phyloP scores from a whole-genome alignment of 2,888 invertebrate genomes.

The Aphelenchoides bicaudatus region DNA sequence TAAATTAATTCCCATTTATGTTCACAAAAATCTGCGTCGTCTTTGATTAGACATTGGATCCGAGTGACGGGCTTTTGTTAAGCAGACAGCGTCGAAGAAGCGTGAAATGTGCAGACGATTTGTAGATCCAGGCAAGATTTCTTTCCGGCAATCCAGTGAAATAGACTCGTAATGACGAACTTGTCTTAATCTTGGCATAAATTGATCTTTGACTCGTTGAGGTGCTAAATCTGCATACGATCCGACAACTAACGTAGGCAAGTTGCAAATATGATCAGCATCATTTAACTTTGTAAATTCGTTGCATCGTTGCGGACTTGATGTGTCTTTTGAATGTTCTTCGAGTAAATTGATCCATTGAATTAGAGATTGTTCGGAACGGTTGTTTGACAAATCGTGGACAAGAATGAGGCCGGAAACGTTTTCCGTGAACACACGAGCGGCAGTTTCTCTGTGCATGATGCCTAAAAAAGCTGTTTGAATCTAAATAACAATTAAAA shows the following conservation, averaged over 20 bases:
- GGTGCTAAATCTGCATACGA: slow-evolving; percentile 35
- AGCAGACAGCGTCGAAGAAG: slow-evolving; percentile 34
- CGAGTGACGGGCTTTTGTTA: neutral
- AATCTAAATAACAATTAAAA: neutral
- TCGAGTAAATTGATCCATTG: slow-evolving; percentile 37
- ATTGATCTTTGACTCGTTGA: slow-evolving; percentile 34
- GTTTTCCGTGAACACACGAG: slow-evolving; percentile 86
- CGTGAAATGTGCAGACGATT: slow-evolving; percentile 83
- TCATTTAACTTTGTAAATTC: slow-evolving; percentile 22
- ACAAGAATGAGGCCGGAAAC: slow-evolving; percentile 88
- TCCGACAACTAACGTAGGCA: slow-evolving; percentile 24
- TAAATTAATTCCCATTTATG: too few species aligned
- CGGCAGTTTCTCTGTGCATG: slow-evolving; percentile 79
- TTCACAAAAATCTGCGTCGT: slow-evolving; percentile 7
- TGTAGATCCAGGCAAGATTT: slow-evolving; percentile 74
- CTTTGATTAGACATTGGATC: slow-evolving; percentile 4
- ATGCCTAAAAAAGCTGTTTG: slow-evolving; percentile 73
- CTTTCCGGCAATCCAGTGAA: slow-evolving; percentile 43
- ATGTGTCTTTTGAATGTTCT: neutral
- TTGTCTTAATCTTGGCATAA: slow-evolving; percentile 2
- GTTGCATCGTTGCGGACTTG: slow-evolving; percentile 9
- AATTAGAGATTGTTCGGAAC: slow-evolving; percentile 72
- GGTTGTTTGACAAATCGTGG: slow-evolving; percentile 91
- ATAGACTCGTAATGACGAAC: slow-evolving; percentile 26
- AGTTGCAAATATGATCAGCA: slow-evolving; percentile 17